Base-by-base conservation (phyloP, 1,140 invertebrate genomes). In the Drosophila funebris region DNA sequence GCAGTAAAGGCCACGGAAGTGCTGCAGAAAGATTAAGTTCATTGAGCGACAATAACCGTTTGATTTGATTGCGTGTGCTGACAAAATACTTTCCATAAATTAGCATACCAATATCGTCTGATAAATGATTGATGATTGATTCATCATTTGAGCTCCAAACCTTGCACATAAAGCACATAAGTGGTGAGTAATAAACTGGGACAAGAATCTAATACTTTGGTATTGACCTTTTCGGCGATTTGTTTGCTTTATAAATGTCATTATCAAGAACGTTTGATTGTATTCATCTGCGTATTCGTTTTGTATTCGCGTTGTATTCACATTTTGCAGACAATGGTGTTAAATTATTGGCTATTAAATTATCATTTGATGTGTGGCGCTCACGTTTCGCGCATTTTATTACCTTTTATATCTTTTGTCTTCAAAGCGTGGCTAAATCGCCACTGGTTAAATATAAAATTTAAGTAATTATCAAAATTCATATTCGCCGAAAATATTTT, bases 301-400 rank as follows among this genome's bases (percentile, higher is more conserved):
- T 73, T 54, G 27, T 22, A 24, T 71, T 33, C 18, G 22, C 22
- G 52, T 62, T 39, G 6, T 64, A 67, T 73, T 73, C 75, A 64
- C 41, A 63, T 73, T 74, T 29, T 71, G 60, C 64, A 52, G 44
- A 75, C 75, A 88, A 88, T 78, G 87, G 64, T 66, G 57, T 71
- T 78, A 78, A 88, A 88, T 88, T 88, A 88, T 88, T 88, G 76
- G 78, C 72, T 60, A 88, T 88, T 88, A 82, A 82, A 88, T 68
- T 64, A 88, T 83, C 83, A 66, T 72, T 71, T 74, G 36, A 57
- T 60, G 54, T 60, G 46, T 60, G 62, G 53, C 62, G 54, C 56
- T 57, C 67, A 58, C 72, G 63, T 61, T 61, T 68, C 39, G 22
- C 13, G 11, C 44, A 8, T 36, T 37, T 33, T 46, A 14, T 50